Evolutionary conservation across 2,797 vertebrate species (phyloP).

Genomic region (Cheirogaleus major): DNA sequence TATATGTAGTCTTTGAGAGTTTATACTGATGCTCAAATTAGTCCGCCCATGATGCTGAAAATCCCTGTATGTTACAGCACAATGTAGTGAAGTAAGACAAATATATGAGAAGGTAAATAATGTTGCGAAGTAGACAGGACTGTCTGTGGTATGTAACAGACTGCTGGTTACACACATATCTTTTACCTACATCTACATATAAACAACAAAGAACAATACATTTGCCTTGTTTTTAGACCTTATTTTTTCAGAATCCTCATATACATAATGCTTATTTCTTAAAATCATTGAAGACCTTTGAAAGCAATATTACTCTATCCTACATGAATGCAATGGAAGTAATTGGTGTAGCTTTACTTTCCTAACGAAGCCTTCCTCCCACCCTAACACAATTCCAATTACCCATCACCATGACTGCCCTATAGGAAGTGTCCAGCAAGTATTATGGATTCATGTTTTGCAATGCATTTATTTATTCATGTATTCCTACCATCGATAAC

Average conservation of each 20-base stretch:
- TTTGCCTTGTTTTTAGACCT: not conserved
- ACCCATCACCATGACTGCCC: not conserved
- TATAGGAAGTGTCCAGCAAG: not conserved
- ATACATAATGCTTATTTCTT: not conserved
- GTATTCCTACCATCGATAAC: not conserved
- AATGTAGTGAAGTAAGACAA: not conserved
- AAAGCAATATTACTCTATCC: not conserved
- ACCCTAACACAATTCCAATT: not conserved
- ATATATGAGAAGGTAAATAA: not conserved
- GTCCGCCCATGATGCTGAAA: not conserved
- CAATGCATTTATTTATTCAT: not conserved
- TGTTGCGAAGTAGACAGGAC: not conserved
- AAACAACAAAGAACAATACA: not conserved
- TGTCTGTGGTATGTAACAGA: not conserved
- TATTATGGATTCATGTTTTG: not conserved
- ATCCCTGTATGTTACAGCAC: not conserved
- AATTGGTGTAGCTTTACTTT: not conserved
- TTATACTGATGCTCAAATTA: not conserved
- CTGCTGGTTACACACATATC: not conserved
- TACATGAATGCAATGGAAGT: not conserved
- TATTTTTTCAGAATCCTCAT: slow-evolving; percentile 24
- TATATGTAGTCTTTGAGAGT: not conserved
- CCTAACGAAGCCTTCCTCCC: not conserved
- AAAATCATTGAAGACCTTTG: not conserved
- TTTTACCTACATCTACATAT: not conserved